Evolutionary conservation across 2,113 vertebrate genomes (phyloP).

Genomic region (Lutjanus erythropterus): DNA sequence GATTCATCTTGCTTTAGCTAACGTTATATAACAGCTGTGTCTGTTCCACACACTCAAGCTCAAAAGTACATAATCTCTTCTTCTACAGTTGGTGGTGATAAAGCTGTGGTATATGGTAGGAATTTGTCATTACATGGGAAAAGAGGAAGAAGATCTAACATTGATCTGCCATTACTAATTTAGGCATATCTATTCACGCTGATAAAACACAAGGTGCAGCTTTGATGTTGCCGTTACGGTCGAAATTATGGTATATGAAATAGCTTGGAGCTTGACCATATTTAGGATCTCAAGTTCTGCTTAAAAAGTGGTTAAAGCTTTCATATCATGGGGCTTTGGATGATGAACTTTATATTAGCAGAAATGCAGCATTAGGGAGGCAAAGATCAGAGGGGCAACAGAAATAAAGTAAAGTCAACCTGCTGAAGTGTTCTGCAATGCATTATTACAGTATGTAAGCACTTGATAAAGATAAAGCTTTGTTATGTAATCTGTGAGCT

Average conservation of each 20-base stretch:
- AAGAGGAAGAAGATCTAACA: not conserved
- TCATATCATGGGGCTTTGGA: not conserved
- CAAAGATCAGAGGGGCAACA: not conserved
- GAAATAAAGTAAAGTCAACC: not conserved
- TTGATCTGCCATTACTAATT: not conserved
- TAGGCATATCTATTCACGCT: not conserved
- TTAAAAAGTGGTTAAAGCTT: not conserved
- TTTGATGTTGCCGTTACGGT: not conserved
- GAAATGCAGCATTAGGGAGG: not conserved
- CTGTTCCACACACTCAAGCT: not conserved
- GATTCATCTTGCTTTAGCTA: constrained; percentile 6
- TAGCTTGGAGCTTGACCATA: not conserved
- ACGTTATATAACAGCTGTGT: constrained; percentile 12
- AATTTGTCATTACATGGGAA: not conserved
- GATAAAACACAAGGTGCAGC: not conserved
- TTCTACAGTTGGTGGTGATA: not conserved
- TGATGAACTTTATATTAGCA: not conserved
- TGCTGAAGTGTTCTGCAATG: not conserved
- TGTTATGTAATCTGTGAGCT: constrained; percentile 31
- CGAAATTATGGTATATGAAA: not conserved
- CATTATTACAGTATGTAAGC: constrained; percentile 19
- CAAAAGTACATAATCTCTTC: constrained; percentile 16
- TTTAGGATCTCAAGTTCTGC: not conserved
- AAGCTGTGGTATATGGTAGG: not conserved
- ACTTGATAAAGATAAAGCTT: constrained; percentile 19